Conservation (phyloP, 2,113 vertebrate genomes). For the Anarrhichthys ocellatus region DNA sequence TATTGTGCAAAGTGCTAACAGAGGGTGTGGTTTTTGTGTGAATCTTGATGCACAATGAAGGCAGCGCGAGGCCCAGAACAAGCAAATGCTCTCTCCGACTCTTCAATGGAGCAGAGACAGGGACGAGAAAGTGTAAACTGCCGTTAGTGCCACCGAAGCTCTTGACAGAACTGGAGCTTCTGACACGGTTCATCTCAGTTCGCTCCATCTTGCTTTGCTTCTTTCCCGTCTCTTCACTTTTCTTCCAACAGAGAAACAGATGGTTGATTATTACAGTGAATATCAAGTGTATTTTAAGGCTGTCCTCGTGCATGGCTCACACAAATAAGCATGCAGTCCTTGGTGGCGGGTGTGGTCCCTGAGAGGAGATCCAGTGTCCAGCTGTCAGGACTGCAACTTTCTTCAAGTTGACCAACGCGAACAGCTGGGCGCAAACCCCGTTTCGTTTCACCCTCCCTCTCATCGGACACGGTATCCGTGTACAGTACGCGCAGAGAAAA, state of each 20-base stretch:
- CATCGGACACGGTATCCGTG: neutral
- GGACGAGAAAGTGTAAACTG: conserved; percentile 29
- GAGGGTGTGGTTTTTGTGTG: neutral
- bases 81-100: conserved; percentile 57
- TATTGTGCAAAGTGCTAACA: neutral
- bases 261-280: neutral
- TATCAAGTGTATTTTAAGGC: neutral
- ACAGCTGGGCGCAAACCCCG: neutral
- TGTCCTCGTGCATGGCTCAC: neutral
- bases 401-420: conserved; percentile 24
- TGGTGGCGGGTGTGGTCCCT: conserved; percentile 42
- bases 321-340: conserved; percentile 33
- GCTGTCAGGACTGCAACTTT: conserved; percentile 43
- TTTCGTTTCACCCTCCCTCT: neutral
- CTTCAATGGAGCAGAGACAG: conserved; percentile 48
- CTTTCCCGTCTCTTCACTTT: neutral
- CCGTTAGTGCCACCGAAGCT: conserved; percentile 6
- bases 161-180: conserved; percentile 47
- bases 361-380: neutral
- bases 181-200: neutral
- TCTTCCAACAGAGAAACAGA: neutral
- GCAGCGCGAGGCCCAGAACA: conserved; percentile 38
- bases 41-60: conserved; percentile 44
- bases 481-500: neutral
- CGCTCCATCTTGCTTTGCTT: neutral